A percentile compares a stretch with the other conserved stretches of the same genome.
phyloP scores from a whole-genome alignment of 2,113 vertebrate species.

The Tapirus terrestris region DNA sequence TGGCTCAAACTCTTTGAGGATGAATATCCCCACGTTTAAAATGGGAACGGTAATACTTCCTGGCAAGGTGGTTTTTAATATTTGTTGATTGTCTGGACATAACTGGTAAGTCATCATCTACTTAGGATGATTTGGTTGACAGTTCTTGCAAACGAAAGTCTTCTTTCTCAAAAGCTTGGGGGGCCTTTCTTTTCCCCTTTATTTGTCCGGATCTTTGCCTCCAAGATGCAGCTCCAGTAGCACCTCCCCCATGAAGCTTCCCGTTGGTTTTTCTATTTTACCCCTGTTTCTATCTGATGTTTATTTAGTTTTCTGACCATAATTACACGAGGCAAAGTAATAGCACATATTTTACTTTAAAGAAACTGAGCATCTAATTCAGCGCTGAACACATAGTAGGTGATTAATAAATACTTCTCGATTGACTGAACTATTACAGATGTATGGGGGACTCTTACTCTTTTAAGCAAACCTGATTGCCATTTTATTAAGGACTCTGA shows the following conservation, averaged over 20 bases:
- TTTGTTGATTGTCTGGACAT: background rate
- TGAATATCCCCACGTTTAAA: background rate
- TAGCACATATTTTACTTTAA: background rate
- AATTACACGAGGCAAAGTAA: background rate
- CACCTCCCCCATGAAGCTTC: background rate
- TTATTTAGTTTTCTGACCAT: background rate
- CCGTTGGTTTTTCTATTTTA: background rate
- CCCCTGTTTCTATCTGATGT: background rate
- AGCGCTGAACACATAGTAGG: background rate
- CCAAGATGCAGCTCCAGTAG: background rate
- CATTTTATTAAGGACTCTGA: constrained; percentile 39
- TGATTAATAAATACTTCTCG: constrained; percentile 2
- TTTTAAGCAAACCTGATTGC: background rate
- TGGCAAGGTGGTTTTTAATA: background rate
- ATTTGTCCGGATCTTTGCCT: background rate
- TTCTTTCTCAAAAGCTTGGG: background rate
- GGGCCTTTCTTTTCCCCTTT: background rate
- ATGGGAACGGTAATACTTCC: background rate
- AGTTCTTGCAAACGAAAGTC: background rate
- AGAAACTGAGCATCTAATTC: background rate
- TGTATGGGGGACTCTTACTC: background rate
- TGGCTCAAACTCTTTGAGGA: background rate
- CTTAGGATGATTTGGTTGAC: background rate
- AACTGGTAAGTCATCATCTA: background rate
- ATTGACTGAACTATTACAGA: background rate